Conservation (phyloP, 2,888 invertebrate species). For the Drosophila borealis region DNA sequence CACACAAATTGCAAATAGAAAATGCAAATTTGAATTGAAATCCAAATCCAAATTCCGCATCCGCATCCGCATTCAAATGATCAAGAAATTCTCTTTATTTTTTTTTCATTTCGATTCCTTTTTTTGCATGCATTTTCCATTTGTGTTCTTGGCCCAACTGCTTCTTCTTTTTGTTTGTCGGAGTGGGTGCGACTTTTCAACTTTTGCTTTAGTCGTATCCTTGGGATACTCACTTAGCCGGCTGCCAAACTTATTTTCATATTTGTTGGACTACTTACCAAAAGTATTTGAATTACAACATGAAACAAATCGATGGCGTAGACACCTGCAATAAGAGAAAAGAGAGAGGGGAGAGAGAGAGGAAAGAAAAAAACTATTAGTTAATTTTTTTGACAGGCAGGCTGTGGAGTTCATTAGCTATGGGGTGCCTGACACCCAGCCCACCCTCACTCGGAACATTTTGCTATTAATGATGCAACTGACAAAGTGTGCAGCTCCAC, state of each 20-base stretch:
- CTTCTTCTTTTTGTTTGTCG: slow-evolving; percentile 15
- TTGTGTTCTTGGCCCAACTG: slow-evolving; percentile 23
- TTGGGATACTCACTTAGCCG: slow-evolving; percentile 5
- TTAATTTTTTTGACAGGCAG: slow-evolving; percentile 29
- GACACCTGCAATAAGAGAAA: slow-evolving; percentile 63
- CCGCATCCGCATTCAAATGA: slow-evolving; percentile 22
- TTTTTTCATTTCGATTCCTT: neutral
- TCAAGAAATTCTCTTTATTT: slow-evolving; percentile 16
- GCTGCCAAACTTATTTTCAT: slow-evolving; percentile 15
- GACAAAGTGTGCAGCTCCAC: slow-evolving; percentile 57
- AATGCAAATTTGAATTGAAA: slow-evolving; percentile 36
- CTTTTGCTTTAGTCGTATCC: slow-evolving; percentile 21
- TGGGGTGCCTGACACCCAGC: neutral
- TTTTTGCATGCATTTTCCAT: slow-evolving; percentile 26
- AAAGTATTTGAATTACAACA: slow-evolving; percentile 75
- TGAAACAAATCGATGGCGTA: slow-evolving; percentile 69
- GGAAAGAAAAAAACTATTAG: slow-evolving; percentile 25
- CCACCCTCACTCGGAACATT: neutral
- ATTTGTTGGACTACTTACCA: slow-evolving; percentile 57
- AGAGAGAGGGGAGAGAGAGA: neutral
- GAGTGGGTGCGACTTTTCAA: slow-evolving; percentile 13
- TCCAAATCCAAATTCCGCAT: slow-evolving; percentile 24
- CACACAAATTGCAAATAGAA: slow-evolving; percentile 37
- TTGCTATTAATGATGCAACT: slow-evolving; percentile 68
- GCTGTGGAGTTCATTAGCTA: slow-evolving; percentile 43